Conservation (phyloP, 2,113 vertebrate genomes). For the Fulica atra region DNA sequence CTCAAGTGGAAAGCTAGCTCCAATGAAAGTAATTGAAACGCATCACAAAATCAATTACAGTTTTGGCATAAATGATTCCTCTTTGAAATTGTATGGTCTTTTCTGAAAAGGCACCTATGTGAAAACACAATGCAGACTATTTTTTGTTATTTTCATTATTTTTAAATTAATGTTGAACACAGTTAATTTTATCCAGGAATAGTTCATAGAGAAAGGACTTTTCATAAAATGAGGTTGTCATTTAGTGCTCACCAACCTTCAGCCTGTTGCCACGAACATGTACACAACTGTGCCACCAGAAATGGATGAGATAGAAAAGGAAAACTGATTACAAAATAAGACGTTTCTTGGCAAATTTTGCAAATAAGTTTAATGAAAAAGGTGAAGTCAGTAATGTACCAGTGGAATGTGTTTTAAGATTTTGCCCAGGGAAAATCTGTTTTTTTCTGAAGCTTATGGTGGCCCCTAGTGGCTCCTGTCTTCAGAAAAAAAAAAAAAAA, state of each 20-base stretch:
- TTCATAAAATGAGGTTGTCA: neutral
- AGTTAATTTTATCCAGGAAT: neutral
- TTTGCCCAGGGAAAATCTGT: neutral
- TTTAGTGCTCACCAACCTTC: neutral
- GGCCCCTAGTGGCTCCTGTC: slow-evolving; percentile 50
- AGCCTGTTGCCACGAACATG: neutral
- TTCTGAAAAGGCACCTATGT: neutral
- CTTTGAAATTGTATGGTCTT: neutral
- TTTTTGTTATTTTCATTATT: neutral
- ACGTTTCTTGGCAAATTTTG: neutral
- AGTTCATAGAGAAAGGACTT: neutral
- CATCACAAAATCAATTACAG: neutral
- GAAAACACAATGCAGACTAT: neutral
- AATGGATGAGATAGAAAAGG: neutral
- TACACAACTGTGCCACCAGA: neutral
- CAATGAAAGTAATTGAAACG: neutral
- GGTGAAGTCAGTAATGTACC: neutral
- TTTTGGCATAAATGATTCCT: neutral
- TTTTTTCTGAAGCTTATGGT: slow-evolving; percentile 6
- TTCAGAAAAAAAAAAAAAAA: neutral
- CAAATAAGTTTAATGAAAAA: neutral
- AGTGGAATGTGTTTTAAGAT: neutral
- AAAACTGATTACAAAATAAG: neutral
- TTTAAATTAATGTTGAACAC: neutral
- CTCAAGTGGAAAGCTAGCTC: neutral